Conservation (phyloP, 2,113 vertebrate species). For the Hyla sarda region DNA sequence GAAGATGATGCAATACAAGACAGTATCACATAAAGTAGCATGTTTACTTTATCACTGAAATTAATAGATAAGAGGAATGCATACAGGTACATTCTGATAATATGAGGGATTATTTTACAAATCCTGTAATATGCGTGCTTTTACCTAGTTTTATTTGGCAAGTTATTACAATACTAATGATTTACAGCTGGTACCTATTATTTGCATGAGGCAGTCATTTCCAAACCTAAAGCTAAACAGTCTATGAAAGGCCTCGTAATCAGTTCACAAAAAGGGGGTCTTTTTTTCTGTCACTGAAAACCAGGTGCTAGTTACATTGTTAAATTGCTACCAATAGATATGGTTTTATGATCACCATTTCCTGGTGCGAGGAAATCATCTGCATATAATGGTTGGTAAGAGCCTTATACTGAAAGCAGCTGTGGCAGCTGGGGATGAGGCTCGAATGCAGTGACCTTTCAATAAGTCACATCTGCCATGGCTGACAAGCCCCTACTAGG, state of each 20-base stretch:
- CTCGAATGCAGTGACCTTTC: constrained; percentile 20
- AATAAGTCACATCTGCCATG: constrained; percentile 54
- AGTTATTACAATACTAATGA: background rate
- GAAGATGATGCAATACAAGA: background rate
- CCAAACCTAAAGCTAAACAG: background rate
- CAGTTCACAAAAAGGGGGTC: background rate
- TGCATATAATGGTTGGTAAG: constrained; percentile 55
- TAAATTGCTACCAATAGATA: constrained; percentile 44
- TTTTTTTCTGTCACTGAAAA: background rate
- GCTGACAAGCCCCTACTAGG: constrained; percentile 43
- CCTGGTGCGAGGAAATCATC: constrained; percentile 29
- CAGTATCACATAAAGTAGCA: too few relatives aligned
- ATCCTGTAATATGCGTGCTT: background rate
- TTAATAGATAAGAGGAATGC: too few relatives aligned
- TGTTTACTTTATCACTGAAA: too few relatives aligned
- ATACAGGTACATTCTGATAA: background rate
- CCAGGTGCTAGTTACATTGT: constrained; percentile 48
- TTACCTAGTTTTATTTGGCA: background rate
- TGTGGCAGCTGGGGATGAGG: constrained; percentile 46
- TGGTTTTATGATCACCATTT: constrained; percentile 27
- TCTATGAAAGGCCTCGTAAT: background rate
- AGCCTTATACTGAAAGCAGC: constrained; percentile 48
- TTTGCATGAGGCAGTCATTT: background rate
- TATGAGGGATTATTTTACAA: background rate
- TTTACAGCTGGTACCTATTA: background rate